phyloP scores from a whole-genome alignment of 2,888 invertebrate species.

The Parasteatoda lunata region DNA sequence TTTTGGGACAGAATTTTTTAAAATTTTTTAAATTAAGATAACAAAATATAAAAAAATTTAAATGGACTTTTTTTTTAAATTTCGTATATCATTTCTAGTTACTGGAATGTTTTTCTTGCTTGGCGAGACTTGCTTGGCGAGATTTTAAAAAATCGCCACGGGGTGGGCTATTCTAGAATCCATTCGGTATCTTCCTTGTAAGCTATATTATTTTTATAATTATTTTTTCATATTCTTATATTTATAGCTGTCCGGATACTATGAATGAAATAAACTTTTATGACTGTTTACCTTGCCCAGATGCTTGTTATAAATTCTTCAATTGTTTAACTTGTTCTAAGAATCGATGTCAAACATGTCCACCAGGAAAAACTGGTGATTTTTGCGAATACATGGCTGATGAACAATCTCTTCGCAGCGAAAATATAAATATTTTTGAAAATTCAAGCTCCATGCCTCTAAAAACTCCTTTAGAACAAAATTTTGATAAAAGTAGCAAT shows the following conservation, averaged over 20 bases:
- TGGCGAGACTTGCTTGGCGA: background rate
- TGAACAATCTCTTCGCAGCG: background rate
- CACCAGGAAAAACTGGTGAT: constrained; percentile 1
- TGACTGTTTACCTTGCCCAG: constrained; percentile 3
- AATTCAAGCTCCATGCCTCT: too few species aligned
- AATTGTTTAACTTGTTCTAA: constrained; percentile 23
- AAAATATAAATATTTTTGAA: background rate
- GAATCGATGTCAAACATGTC: constrained; percentile 1
- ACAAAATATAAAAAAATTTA: background rate
- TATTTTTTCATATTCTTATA: background rate
- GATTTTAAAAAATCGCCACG: background rate
- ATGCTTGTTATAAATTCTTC: background rate
- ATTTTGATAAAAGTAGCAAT: background rate
- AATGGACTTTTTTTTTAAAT: too few species aligned
- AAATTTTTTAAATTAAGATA: background rate
- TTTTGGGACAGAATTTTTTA: too few species aligned
- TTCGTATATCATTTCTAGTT: too few species aligned
- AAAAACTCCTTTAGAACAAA: background rate
- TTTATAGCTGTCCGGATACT: constrained; percentile 2
- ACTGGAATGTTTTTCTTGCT: background rate
- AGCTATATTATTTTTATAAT: background rate
- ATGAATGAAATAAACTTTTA: background rate
- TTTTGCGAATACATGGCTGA: background rate
- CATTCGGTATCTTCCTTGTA: background rate
- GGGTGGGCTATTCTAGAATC: background rate